phyloP scores from a whole-genome alignment of 92 coral and sea anemone genomes.

The Galaxea fascicularis region DNA sequence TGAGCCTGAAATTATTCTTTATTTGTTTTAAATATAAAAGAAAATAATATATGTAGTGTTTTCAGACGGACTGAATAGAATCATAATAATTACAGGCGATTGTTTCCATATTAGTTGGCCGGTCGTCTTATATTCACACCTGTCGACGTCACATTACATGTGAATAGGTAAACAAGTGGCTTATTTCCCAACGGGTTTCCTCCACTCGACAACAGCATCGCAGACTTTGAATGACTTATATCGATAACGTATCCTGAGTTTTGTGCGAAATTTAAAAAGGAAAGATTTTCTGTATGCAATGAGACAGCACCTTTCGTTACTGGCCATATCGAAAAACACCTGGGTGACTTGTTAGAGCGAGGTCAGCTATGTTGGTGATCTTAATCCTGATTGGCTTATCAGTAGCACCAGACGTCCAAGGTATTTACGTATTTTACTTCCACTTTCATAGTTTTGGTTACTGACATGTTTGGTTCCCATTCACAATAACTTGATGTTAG shows the following conservation, averaged over 20 bases:
- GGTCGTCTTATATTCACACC: constrained; percentile 31
- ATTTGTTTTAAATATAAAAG: background rate
- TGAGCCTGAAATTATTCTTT: background rate
- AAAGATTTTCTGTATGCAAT: background rate
- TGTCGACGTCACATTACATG: constrained; percentile 45
- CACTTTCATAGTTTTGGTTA: background rate
- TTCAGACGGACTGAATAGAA: background rate
- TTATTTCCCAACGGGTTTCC: constrained; percentile 26
- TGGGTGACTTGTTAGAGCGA: background rate
- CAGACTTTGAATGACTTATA: background rate
- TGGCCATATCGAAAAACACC: constrained; percentile 9
- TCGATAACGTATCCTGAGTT: background rate
- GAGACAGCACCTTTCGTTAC: background rate
- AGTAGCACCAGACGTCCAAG: constrained; percentile 11
- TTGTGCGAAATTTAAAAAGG: constrained; percentile 1
- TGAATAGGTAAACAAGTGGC: constrained; percentile 34
- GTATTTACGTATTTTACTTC: background rate
- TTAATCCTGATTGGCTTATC: constrained; percentile 30
- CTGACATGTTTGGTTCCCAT: background rate
- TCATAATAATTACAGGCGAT: background rate
- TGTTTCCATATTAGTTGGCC: background rate
- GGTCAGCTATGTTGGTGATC: constrained; percentile 19
- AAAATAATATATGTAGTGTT: background rate
- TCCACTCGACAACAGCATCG: constrained; percentile 1
- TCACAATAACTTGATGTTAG: background rate